Base-by-base conservation (phyloP, 1,140 invertebrate species). In the Bombus difficillimus region DNA sequence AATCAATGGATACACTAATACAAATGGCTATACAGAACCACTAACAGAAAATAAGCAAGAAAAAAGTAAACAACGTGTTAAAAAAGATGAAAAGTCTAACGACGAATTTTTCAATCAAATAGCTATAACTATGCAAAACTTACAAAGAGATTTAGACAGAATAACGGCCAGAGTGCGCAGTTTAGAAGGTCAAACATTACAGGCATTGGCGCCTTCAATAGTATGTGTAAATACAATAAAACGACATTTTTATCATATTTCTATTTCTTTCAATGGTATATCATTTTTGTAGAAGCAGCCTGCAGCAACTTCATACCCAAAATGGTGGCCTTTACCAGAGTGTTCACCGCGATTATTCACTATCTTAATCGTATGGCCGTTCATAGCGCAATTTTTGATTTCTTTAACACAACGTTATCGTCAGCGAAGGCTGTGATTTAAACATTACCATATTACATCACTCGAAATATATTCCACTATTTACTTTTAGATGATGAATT, bases 331-430 rank as follows among this genome's bases (percentile, higher is more conserved):
- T 73, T 93, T 96, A 25, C 83, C 90, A 39, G 94, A 96, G 81
- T 96, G 96, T 76, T 96, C 96, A 2, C 95, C 96, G 5, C 91
- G 94, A 43, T 94, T 96, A 87, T 95, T 96, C 43, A 92, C 94
- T 34, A 93, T 97, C 57, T 90, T 97, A 75, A 94, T 97, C 34
- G 59, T 96, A 32, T 97, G 96, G 96, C 96, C 96, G 34, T 96
- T 97, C 87, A 59, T 96, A 43, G 96, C 95, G 64, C 95, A 95
- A 86, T 92, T 94, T 85, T 86, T 96, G 62, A 88, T 96, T 71
- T 89, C 84, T 59, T 89, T 92, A 59, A 91, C 89, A 32, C 93
- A 93, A 88, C 93, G 94, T 43, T 93, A 93, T 83, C 94, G 93
- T 80, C 93, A 94, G 88, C 91, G 93, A 83, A 94, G 90, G 89